phyloP scores from a whole-genome alignment of 2,113 vertebrate genomes.

The Psilopsiagon aymara region DNA sequence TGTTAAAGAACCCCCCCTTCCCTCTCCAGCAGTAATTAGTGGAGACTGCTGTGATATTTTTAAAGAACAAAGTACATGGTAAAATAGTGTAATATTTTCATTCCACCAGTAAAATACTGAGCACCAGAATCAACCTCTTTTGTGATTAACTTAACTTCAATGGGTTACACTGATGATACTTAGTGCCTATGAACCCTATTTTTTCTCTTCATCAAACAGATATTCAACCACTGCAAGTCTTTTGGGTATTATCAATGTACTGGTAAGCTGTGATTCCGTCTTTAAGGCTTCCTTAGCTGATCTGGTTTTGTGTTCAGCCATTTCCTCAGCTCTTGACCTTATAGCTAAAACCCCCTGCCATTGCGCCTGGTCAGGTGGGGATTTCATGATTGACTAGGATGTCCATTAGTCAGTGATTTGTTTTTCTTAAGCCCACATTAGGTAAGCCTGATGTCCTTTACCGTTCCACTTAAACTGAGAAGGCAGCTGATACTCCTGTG shows the following conservation, averaged over 20 bases:
- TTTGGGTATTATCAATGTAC: background rate
- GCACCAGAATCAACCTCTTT: background rate
- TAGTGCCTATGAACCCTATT: background rate
- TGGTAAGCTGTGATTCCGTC: background rate
- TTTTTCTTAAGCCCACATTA: background rate
- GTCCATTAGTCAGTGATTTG: background rate
- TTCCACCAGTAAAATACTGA: background rate
- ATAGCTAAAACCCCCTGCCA: background rate
- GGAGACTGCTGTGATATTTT: background rate
- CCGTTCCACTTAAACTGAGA: background rate
- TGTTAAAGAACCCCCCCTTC: background rate
- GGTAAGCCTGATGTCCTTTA: background rate
- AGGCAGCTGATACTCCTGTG: background rate
- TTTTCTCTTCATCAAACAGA: background rate
- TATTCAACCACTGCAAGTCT: background rate
- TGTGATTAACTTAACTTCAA: background rate
- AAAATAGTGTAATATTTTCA: background rate
- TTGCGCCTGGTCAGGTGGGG: background rate
- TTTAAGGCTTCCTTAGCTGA: background rate
- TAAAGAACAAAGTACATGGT: background rate
- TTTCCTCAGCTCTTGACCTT: background rate
- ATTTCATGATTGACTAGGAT: background rate
- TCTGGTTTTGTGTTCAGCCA: background rate
- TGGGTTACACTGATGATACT: background rate
- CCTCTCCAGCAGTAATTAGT: background rate